Base-by-base conservation (phyloP, 2,113 vertebrate species). In the Andinoacara biseriatus region DNA sequence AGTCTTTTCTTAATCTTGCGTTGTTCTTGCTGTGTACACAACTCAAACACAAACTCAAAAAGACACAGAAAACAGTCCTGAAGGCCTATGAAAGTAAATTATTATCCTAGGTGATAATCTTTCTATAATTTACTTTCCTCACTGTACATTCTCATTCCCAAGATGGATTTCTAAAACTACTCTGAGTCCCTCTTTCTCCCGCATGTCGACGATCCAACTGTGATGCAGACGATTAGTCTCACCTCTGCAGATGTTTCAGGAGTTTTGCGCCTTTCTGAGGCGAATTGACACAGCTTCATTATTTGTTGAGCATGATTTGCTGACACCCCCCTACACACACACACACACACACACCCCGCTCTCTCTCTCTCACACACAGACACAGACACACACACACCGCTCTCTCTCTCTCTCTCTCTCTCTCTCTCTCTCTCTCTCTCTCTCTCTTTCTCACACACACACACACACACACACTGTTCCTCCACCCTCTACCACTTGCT, bases 261-360 rank as follows among this genome's bases (percentile, higher is more conserved):
- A 87, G 77, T 80, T 83, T 88, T 61, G 58, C 3, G 69, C 61
- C 69, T 63, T 81, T 78, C 86, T 85, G 77, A 78, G 52, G 60
- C 82, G 85, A 90, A 91, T 91, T 91, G 86, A 60, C 74, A 78
- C 56, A 40, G 60, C 82, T 35, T 90, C 83, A 92, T 90, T 91
- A 93, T 91, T 91, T 82, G 90, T 91, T 84, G 49, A 90, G 93
- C 79, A 18, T 93, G 91, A 90, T 90, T 22, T 89, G 86, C 58
- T 80, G 89, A 83, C 57, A 14, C 62, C 14, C 38, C 84, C 62
- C n/a, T 77, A 77, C 24, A 31, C 29, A 31, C 29, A 31, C 29
- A 31, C 29, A 31, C 29, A 31, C 29, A 31, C 74, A 35, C 2
- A 31, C 29, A 31, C 76, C 2, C 26, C 26, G 3, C 26, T 2